phyloP scores from a whole-genome alignment of 2,113 vertebrate genomes.

The human region DNA sequence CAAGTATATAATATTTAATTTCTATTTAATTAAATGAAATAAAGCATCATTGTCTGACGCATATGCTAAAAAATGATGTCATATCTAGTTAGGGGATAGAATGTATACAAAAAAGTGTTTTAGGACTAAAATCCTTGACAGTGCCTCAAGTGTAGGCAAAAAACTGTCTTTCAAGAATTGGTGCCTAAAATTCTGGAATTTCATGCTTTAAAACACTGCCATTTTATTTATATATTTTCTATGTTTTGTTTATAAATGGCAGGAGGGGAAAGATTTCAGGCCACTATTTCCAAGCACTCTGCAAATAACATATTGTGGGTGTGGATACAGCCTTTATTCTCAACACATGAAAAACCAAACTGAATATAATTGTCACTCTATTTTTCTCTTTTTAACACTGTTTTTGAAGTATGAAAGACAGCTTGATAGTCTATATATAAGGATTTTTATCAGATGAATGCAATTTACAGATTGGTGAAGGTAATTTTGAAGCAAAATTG shows the following conservation, averaged over 20 bases:
- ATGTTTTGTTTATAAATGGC: constrained; percentile 61
- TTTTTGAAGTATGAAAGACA: constrained; percentile 70
- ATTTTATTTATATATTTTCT: constrained; percentile 56
- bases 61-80: not conserved
- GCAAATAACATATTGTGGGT: constrained; percentile 62
- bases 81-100: not conserved
- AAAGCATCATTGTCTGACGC: constrained; percentile 11
- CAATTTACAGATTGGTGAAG: constrained; percentile 55
- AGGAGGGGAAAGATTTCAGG: constrained; percentile 53
- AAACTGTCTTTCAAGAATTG: constrained; percentile 12
- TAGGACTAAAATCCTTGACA: not conserved
- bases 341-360: constrained; percentile 66
- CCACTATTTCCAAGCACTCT: constrained; percentile 56
- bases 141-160: not conserved
- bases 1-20: not conserved
- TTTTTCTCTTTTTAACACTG: constrained; percentile 70
- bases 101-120: not conserved
- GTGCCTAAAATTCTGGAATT: constrained; percentile 40
- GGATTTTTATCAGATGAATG: constrained; percentile 63
- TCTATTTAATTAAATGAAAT: not conserved
- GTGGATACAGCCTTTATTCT: constrained; percentile 69
- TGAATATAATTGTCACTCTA: constrained; percentile 68
- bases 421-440: constrained; percentile 58
- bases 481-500: constrained; percentile 57
- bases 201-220: constrained; percentile 34